A percentile compares a stretch with the other conserved stretches of the same genome.
Evolutionary conservation across 1,140 invertebrate genomes (phyloP).

Genomic region (Diploscapter pachys): DNA sequence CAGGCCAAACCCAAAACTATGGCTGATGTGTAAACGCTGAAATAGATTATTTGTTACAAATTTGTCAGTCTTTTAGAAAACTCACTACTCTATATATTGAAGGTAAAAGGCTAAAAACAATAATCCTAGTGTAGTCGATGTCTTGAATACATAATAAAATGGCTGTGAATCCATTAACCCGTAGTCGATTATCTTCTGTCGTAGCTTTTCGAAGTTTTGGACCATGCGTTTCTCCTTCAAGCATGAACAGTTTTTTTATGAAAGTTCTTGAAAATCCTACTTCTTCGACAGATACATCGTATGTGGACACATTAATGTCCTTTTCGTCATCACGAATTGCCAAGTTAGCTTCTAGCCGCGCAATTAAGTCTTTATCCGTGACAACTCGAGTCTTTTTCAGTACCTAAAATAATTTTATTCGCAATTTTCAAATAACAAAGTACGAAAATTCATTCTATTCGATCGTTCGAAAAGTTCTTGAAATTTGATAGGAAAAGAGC

Average conservation of each 20-base stretch:
- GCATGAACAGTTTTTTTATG: too few species aligned
- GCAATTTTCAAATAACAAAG: too few species aligned
- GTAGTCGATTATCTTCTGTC: constrained; percentile 46
- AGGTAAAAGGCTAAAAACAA: constrained; percentile 49
- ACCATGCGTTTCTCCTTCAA: constrained; percentile 57
- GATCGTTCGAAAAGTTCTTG: too few species aligned
- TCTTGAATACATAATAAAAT: constrained; percentile 42
- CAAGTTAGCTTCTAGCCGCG: too few species aligned
- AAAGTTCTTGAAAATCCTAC: too few species aligned
- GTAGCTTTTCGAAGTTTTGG: constrained; percentile 48
- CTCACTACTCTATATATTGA: constrained; percentile 44
- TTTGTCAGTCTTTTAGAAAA: not conserved
- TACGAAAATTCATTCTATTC: too few species aligned
- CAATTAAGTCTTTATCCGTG: too few species aligned
- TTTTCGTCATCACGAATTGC: constrained; percentile 14
- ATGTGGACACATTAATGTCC: constrained; percentile 42
- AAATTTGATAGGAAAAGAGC: too few species aligned
- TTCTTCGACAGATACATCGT: constrained; percentile 52
- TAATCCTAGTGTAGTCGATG: constrained; percentile 38
- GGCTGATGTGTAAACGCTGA: constrained; percentile 48
- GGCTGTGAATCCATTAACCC: constrained; percentile 50
- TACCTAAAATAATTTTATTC: too few species aligned
- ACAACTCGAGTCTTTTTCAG: too few species aligned
- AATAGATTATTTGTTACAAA: not conserved
- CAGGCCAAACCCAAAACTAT: constrained; percentile 49